These are phyloP conservation scores for Acrossocheilus fasciatus DNA, from an alignment of 2,797 vertebrate species.

Conservation along the genomic window DNA sequence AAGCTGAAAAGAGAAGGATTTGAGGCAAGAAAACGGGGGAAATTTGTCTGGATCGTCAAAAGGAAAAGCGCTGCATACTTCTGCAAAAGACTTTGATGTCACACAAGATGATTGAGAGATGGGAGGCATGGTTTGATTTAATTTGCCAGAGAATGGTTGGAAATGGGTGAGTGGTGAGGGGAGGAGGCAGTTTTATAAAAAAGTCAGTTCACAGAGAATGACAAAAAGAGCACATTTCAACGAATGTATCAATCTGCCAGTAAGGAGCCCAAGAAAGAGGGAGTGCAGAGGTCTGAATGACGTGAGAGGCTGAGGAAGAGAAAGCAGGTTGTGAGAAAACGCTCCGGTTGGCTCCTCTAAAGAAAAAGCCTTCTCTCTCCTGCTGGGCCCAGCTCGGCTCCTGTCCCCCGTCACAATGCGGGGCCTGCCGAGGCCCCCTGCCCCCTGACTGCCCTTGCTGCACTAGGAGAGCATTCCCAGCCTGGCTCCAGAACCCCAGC, in stretches of 20 bases:
- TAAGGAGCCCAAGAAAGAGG: slow-evolving; percentile 56
- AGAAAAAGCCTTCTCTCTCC: slow-evolving; percentile 79
- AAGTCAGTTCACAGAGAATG: slow-evolving; percentile 69
- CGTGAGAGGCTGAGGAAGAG: slow-evolving; percentile 57
- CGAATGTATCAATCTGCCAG: slow-evolving; percentile 78
- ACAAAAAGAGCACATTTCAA: slow-evolving; percentile 77
- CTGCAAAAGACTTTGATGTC: slow-evolving; percentile 78
- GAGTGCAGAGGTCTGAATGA: slow-evolving; percentile 57
- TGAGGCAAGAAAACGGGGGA: slow-evolving; percentile 69
- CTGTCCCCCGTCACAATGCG: slow-evolving; percentile 78
- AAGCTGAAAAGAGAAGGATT: slow-evolving; percentile 77
- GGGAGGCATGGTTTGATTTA: slow-evolving; percentile 72
- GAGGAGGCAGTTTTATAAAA: slow-evolving; percentile 67
- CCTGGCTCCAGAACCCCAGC: slow-evolving; percentile 76
- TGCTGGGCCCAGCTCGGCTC: slow-evolving; percentile 79
- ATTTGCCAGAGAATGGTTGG: slow-evolving; percentile 73
- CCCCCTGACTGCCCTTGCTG: slow-evolving; percentile 76
- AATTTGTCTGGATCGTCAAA: slow-evolving; percentile 73
- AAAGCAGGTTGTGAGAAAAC: slow-evolving; percentile 80
- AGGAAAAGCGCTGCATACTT: slow-evolving; percentile 68
- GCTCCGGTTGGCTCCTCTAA: slow-evolving; percentile 79
- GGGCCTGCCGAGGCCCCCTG: slow-evolving; percentile 65
- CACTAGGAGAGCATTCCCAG: slow-evolving; percentile 70
- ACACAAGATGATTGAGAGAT: slow-evolving; percentile 80
- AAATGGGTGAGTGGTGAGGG: slow-evolving; percentile 52